phyloP scores from a whole-genome alignment of 92 coral and sea anemone species.

The Diadumene lineata region DNA sequence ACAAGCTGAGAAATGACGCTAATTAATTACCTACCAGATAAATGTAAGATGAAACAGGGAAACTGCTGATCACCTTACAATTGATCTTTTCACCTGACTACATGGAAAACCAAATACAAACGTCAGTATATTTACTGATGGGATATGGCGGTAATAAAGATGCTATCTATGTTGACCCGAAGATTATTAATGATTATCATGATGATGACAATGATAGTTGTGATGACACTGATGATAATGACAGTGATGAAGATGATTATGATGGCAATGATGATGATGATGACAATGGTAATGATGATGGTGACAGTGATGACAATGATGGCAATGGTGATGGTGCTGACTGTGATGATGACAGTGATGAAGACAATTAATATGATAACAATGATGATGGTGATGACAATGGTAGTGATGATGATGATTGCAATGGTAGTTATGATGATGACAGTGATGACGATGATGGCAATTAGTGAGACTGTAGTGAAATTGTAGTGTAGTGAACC shows the following conservation, averaged over 20 bases:
- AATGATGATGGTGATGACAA: neutral
- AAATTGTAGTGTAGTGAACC: too few relatives aligned
- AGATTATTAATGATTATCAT: too few relatives aligned
- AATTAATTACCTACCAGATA: conserved; percentile 64
- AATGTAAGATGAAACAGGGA: conserved; percentile 45
- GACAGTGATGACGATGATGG: neutral
- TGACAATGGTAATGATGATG: neutral
- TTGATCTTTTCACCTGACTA: conserved; percentile 77
- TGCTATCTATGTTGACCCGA: too few relatives aligned
- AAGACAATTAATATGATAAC: neutral
- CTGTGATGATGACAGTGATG: neutral
- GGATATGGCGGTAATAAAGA: too few relatives aligned
- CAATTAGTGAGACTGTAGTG: neutral
- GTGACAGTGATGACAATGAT: neutral
- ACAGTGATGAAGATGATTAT: neutral
- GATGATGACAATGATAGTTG: too few relatives aligned
- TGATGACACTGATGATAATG: neutral
- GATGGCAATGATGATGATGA: neutral
- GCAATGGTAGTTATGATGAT: neutral
- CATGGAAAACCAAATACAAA: conserved; percentile 3
- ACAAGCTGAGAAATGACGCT: too few relatives aligned
- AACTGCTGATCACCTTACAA: conserved; percentile 49
- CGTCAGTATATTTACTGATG: neutral
- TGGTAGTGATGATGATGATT: neutral
- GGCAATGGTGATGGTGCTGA: neutral